phyloP scores from a whole-genome alignment of 2,113 vertebrate genomes.

The Fukomys damarensis region DNA sequence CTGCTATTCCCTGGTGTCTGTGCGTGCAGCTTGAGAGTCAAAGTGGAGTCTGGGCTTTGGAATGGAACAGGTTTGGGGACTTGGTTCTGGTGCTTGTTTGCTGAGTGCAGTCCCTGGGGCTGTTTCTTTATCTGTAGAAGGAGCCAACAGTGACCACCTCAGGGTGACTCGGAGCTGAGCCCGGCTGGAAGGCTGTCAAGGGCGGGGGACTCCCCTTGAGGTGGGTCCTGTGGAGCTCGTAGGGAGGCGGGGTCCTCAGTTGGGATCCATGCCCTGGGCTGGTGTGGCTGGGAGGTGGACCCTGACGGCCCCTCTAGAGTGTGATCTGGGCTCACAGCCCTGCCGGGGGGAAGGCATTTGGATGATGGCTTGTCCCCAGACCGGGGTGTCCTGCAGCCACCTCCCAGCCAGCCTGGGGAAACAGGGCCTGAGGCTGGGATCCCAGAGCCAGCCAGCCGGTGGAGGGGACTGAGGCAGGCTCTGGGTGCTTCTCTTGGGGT shows the following conservation, averaged over 20 bases:
- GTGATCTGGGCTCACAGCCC: neutral
- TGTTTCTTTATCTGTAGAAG: constrained; percentile 1
- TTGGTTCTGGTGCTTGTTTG: neutral
- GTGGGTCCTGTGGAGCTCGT: neutral
- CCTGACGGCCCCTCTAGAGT: neutral
- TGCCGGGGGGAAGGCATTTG: neutral
- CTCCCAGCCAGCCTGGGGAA: neutral
- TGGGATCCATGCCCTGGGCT: neutral
- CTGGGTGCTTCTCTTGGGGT: neutral
- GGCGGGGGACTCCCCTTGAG: neutral
- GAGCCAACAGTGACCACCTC: neutral
- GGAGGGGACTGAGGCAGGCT: neutral
- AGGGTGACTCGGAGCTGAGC: neutral
- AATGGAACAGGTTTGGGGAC: neutral
- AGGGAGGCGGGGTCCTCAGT: neutral
- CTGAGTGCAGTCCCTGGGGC: neutral
- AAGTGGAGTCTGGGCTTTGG: neutral
- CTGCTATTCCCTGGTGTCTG: accelerated
- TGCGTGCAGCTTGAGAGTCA: neutral
- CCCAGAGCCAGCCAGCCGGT: too few species aligned
- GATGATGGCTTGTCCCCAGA: neutral
- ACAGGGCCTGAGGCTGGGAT: neutral
- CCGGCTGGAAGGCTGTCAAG: neutral
- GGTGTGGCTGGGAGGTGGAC: neutral
- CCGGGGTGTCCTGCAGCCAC: too few species aligned